Evolutionary conservation across 2,888 invertebrate species (phyloP).

Genomic region (Ormia ochracea): DNA sequence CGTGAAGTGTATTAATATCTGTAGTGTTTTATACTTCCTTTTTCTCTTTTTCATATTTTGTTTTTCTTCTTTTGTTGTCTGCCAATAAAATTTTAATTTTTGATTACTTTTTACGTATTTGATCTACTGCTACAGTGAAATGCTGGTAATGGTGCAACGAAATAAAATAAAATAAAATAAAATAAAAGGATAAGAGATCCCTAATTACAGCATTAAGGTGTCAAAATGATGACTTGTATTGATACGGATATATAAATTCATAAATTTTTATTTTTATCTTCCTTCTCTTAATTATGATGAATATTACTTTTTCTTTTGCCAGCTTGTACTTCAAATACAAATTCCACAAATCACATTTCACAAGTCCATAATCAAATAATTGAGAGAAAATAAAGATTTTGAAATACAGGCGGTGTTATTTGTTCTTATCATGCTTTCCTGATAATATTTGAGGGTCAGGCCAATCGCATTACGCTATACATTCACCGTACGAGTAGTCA

Average conservation of each 20-base stretch:
- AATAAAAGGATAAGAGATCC: slow-evolving; percentile 61
- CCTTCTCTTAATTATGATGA: background rate
- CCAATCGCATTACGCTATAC: too few species aligned
- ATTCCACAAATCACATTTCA: too few species aligned
- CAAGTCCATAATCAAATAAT: too few species aligned
- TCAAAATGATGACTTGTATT: slow-evolving; percentile 70
- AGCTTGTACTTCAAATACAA: background rate
- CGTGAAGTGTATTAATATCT: slow-evolving; percentile 72
- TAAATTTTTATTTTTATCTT: background rate
- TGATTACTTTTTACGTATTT: slow-evolving; percentile 44
- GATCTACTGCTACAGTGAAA: slow-evolving; percentile 24
- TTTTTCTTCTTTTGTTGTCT: slow-evolving; percentile 6
- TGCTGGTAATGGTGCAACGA: slow-evolving; percentile 62
- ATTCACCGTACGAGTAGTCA: too few species aligned
- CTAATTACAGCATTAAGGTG: slow-evolving; percentile 75
- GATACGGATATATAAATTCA: slow-evolving; percentile 27
- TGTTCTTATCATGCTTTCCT: too few species aligned
- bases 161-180: background rate
- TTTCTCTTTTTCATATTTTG: too few species aligned
- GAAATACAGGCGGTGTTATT: too few species aligned
- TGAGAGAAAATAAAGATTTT: too few species aligned
- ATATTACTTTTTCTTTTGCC: background rate
- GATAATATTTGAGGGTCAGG: too few species aligned
- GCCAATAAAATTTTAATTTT: slow-evolving; percentile 36
- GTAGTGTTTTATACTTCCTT: slow-evolving; percentile 64